Evolutionary conservation across 2,888 invertebrate genomes (phyloP).

Genomic region (Salpingus planirostris): DNA sequence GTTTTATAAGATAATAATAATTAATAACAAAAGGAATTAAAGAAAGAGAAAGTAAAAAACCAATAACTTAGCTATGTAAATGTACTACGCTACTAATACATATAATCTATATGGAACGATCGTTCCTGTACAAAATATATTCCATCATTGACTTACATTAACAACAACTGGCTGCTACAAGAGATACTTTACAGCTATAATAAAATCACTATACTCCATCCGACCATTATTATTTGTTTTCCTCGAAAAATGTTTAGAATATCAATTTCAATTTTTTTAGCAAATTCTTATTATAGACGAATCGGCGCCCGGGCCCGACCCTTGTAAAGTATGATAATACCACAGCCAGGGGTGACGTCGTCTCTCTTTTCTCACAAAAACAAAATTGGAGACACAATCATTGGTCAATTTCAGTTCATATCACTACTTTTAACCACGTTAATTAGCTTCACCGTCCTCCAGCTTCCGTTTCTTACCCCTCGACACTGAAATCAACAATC

Average conservation of each 20-base stretch:
- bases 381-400: constrained; percentile 31
- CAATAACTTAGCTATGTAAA: constrained; percentile 28
- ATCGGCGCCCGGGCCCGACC: constrained; percentile 15
- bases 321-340: constrained; percentile 28
- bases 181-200: constrained; percentile 22
- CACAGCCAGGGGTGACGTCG: constrained; percentile 31
- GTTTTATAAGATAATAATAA: too few species aligned
- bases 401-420: constrained; percentile 29
- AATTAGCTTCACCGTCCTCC: constrained; percentile 50
- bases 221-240: constrained; percentile 5
- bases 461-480: constrained; percentile 67
- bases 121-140: constrained; percentile 30
- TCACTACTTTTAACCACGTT: constrained; percentile 25
- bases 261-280: constrained; percentile 18
- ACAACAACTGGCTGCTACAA: constrained; percentile 28
- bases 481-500: constrained; percentile 38
- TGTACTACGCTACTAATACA: constrained; percentile 27
- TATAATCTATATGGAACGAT: constrained; percentile 23
- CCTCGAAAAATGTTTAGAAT: constrained; percentile 14
- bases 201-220: constrained; percentile 14
- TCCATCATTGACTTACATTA: constrained; percentile 28
- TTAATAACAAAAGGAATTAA: constrained; percentile 4
- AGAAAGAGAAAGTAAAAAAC: constrained; percentile 19
- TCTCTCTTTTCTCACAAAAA: constrained; percentile 27
- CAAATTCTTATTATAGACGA: constrained; percentile 16